phyloP scores from a whole-genome alignment of 1,140 invertebrate species.

The Hesperophylax magnus region DNA sequence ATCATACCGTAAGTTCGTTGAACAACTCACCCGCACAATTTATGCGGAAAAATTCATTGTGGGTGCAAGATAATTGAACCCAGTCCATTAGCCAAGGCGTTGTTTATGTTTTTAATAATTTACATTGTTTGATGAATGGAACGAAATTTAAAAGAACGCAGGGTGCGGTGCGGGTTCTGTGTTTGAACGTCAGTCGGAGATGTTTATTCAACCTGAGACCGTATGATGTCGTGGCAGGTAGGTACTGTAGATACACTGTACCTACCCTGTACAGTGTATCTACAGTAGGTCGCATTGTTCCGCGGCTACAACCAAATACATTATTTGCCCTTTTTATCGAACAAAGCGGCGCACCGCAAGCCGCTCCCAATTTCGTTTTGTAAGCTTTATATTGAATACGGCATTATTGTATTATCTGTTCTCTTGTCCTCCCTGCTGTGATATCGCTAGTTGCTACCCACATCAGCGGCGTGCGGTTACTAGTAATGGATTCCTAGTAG shows the following conservation, averaged over 20 bases:
- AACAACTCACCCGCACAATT: too few species aligned
- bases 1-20: too few species aligned
- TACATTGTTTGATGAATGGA: too few species aligned
- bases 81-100: too few species aligned
- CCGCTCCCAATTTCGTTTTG: constrained; percentile 44
- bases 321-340: constrained; percentile 44
- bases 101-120: too few species aligned
- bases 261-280: neutral
- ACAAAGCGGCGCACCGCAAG: constrained; percentile 42
- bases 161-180: too few species aligned
- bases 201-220: constrained; percentile 1
- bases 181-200: neutral
- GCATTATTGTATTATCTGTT: neutral
- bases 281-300: neutral
- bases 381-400: constrained; percentile 26
- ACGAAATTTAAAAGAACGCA: too few species aligned
- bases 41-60: too few species aligned
- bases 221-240: neutral
- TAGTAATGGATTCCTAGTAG: too few species aligned
- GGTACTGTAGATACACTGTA: neutral
- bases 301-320: constrained; percentile 36
- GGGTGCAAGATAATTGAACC: too few species aligned
- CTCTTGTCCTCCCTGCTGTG: neutral
- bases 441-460: too few species aligned
- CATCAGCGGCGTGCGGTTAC: too few species aligned